Conservation (phyloP, 2,113 vertebrate species). For the Rhinolophus sinicus region DNA sequence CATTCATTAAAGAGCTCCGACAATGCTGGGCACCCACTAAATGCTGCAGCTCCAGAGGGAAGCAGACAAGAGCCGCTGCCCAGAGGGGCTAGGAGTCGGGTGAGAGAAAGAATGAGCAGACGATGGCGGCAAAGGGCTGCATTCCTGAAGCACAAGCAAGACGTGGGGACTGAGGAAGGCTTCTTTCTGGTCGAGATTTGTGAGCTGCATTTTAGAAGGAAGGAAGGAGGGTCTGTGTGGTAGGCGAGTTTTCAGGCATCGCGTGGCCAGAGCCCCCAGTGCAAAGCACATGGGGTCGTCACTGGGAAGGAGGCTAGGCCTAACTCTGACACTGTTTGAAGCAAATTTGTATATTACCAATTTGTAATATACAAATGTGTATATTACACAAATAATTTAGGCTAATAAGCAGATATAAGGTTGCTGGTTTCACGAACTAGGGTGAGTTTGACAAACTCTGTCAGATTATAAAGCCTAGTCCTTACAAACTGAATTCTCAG, state of each 20-base stretch:
- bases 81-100: neutral
- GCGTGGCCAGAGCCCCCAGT: too few relatives aligned
- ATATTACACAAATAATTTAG: neutral
- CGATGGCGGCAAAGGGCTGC: accelerated
- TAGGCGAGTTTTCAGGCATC: neutral
- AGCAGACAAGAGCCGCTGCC: too few relatives aligned
- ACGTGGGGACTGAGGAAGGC: too few relatives aligned
- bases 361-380: too few relatives aligned
- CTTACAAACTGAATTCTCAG: neutral
- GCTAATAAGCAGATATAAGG: neutral
- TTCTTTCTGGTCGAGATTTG: accelerated
- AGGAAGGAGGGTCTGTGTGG: too few relatives aligned
- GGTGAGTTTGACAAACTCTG: neutral
- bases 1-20: neutral
- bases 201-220: neutral
- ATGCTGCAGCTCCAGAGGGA: too few relatives aligned
- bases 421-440: neutral
- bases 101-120: neutral
- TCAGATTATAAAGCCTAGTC: neutral
- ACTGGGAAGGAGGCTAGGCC: neutral
- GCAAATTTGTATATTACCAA: too few relatives aligned
- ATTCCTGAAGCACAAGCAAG: accelerated
- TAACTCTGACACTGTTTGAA: neutral
- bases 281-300: neutral
- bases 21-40: neutral